Evolutionary conservation across 2,797 vertebrate genomes (phyloP).

Genomic region (Buceros bicornis): DNA sequence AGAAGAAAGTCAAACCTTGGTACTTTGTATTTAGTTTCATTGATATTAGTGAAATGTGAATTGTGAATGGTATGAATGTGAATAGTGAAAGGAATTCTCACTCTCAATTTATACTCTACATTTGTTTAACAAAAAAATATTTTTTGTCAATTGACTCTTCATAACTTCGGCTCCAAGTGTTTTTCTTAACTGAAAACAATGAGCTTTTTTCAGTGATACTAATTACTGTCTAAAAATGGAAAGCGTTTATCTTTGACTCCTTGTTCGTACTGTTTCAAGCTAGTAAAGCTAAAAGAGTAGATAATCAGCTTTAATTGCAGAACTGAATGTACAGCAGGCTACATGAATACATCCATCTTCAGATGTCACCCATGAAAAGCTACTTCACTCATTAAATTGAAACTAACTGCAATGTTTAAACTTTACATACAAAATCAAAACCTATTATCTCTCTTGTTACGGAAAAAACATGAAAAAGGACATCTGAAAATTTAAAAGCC

Average conservation of each 20-base stretch:
- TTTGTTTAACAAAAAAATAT: background rate
- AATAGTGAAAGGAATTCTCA: background rate
- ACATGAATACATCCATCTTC: background rate
- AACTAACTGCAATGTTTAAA: background rate
- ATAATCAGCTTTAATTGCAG: conserved; percentile 16
- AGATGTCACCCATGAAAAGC: background rate
- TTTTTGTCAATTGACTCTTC: background rate
- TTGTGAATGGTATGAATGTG: background rate
- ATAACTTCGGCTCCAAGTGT: background rate
- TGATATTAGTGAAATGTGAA: background rate
- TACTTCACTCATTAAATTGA: background rate
- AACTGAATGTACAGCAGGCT: background rate
- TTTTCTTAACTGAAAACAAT: background rate
- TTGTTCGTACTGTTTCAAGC: conserved; percentile 6
- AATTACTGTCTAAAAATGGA: background rate
- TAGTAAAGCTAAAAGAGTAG: background rate
- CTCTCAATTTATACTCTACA: background rate
- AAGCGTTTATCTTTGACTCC: background rate
- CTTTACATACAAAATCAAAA: background rate
- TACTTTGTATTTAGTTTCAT: background rate
- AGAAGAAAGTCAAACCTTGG: background rate
- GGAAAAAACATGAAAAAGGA: background rate
- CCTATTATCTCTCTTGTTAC: background rate
- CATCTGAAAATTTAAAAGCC: background rate
- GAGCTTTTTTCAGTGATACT: conserved; percentile 9